Conservation (phyloP, 2,113 vertebrate genomes). For the Tupaia chinensis region DNA sequence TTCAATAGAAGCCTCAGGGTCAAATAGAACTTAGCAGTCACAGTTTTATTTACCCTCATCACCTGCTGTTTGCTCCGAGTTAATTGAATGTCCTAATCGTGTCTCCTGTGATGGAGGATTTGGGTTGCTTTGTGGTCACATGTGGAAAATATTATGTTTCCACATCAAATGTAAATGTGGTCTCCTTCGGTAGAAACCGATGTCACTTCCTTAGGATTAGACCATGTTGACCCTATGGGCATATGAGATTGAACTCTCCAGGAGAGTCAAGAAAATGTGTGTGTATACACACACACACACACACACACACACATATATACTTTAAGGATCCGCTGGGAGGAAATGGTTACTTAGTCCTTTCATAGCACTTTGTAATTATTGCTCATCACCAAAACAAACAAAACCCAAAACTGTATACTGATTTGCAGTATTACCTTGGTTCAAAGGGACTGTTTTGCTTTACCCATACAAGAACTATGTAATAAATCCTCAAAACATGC, state of each 20-base stretch:
- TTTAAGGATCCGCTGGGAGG: not conserved
- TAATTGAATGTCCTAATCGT: not conserved
- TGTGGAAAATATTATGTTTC: conserved; percentile 61
- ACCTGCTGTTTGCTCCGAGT: conserved; percentile 37
- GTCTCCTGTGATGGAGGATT: not conserved
- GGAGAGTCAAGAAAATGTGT: not conserved
- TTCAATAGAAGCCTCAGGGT: not conserved
- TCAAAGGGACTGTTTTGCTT: not conserved
- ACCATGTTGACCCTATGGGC: not conserved
- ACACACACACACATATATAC: no score
- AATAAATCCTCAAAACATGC: not conserved
- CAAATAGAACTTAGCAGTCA: not conserved
- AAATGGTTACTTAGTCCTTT: not conserved
- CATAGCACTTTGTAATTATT: not conserved
- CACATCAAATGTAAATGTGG: conserved; percentile 70
- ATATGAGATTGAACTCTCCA: conserved; percentile 14
- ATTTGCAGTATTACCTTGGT: not conserved
- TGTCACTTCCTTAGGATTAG: conserved; percentile 48
- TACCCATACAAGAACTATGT: not conserved
- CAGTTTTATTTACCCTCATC: conserved; percentile 12
- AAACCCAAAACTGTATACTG: not conserved
- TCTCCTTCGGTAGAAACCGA: conserved; percentile 18
- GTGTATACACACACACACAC: no score
- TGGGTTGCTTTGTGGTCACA: conserved; percentile 52
- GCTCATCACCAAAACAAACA: not conserved